Base-by-base conservation (phyloP, 2,888 invertebrate species). In the Caenorhabditis virilis region DNA sequence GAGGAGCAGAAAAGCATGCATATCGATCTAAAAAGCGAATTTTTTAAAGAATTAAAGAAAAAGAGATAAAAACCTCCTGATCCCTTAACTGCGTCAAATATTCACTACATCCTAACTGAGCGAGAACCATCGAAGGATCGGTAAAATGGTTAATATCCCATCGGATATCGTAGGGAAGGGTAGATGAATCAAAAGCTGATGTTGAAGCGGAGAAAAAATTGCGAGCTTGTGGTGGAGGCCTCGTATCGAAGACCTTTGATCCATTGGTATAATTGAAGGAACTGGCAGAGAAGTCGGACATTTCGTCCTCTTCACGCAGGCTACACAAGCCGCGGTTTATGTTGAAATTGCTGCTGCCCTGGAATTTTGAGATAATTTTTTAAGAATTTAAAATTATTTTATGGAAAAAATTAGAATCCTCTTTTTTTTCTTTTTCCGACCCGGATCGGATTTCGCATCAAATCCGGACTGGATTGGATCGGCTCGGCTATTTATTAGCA, bases 1-100 rank as follows among this genome's bases (percentile, higher is more conserved):
- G 11, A 82, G 61, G 16, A 81, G 59, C 3, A 81, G 65, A 46
- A 81, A 78, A 7, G 81, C 81, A 47, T 79, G 76, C 78, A 80
- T 81, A 67, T 81, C 79, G 41, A 80, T 81, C 80, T 80, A 43
- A 36, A 76, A 70, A 33, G 23, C 27, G 11, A 33, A 46, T n/a
- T 45, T 33, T 38, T 20, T 6, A 27, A 36, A 13, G 16, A 27
- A 36, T 18, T 35, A 0, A 35, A n/a, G n/a, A n/a, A n/a, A n/a
- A n/a, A n/a, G n/a, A n/a, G n/a, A 16, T 23, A n/a, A 54, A 26
- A 18, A 80, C 79, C 66, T 80, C 80, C 51, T 80, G 80, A 39
- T 82, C 81, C 22, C 78, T 54, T 43, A 81, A 68, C 48, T 76
- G 73, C 6, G 74, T 71, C 57, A 78, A 53, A 54, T 81, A 80